Base-by-base conservation (phyloP, 2,888 invertebrate species). In the Melanchra persicariae region DNA sequence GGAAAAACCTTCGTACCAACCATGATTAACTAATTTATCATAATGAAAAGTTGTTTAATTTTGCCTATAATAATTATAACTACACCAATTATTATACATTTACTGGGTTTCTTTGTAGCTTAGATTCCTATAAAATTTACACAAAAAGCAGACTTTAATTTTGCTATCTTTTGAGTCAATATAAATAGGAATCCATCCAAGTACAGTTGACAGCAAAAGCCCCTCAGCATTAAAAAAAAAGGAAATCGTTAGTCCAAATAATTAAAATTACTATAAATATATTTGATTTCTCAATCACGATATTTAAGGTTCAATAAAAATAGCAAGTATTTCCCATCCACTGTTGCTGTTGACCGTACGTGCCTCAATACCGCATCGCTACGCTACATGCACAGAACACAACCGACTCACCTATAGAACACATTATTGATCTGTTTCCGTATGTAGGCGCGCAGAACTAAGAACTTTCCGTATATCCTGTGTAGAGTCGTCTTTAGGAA, bases 381-480 rank as follows among this genome's bases (percentile, higher is more conserved):
- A 26, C 17, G 49, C 45, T 15, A 9, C 12, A 62, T 26, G 30
- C 6, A 58, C 10, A 19, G n/a, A n/a, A n/a, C 1, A 26, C 2
- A 2, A n/a, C n/a, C n/a, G 0, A 89, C 95, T 95, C 87, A 98
- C 98, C 97, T 97, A 96, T 98, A 98, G 96, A 99, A 99, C 94
- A 99, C 99, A 96, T 99, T 99, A 96, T 99, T 99, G 93, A 99
- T 99, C 96, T 99, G 99, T 97, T 99, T 99, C 94, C 99, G 97
- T 95, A 99, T 99, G 96, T 99, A 99, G 89, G 99, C 99, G 91
- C 99, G 97, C 84, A 99, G 97, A 74, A 99, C 99, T 88, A 99
- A 96, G 96, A 99, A 99, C 96, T 99, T 99, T 74, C 99, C 99
- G 95, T 99, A 99, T 96, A 99, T 99, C 96, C 99, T 97, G 96